Evolutionary conservation across 2,888 invertebrate genomes (phyloP), one percentile per base, ranked within the genome.

Genomic region (Neria commutata): DNA sequence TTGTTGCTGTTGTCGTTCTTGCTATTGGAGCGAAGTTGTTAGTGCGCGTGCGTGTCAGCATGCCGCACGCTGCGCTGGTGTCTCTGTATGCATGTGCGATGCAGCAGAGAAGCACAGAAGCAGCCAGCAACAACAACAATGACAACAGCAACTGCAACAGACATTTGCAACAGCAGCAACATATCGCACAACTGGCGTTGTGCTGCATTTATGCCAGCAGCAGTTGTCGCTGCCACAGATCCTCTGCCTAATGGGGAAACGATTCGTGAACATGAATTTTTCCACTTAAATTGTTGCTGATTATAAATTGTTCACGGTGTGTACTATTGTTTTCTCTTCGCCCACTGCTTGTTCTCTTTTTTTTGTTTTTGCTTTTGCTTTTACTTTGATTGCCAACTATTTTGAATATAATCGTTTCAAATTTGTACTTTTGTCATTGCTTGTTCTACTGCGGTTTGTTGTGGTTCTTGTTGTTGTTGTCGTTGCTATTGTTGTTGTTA

Each of bases 261-360:
- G 42, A 42, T 42, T 42, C 62, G 64, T 64, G 64, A 62, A 62
- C 60, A 64, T 62, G 64, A 45, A 62, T 64, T 64, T 64, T 62
- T 63, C 59, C 64, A 64, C 64, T 64, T 60, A 60, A 64, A 64
- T 62, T 60, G 59, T 56, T 48, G 55, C 59, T 53, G 61, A 62
- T 64, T 62, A 61, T 59, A 54, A 64, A 56, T 52, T 58, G 42
- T n/a, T n/a, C n/a, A n/a, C n/a, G n/a, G n/a, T n/a, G n/a, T n/a
- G n/a, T n/a, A 59, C 51, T 46, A 17, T n/a, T n/a, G n/a, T n/a
- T n/a, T n/a, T n/a, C n/a, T n/a, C n/a, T n/a, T n/a, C n/a, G n/a
- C n/a, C n/a, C n/a, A n/a, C n/a, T n/a, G n/a, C n/a, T n/a, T n/a
- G n/a, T n/a, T n/a, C n/a, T n/a, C n/a, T n/a, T n/a, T n/a, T n/a